A percentile compares a stretch with the other conserved stretches of the same genome.
Conservation (phyloP, 2,888 invertebrate species). For the Pasiphila rectangulata region DNA sequence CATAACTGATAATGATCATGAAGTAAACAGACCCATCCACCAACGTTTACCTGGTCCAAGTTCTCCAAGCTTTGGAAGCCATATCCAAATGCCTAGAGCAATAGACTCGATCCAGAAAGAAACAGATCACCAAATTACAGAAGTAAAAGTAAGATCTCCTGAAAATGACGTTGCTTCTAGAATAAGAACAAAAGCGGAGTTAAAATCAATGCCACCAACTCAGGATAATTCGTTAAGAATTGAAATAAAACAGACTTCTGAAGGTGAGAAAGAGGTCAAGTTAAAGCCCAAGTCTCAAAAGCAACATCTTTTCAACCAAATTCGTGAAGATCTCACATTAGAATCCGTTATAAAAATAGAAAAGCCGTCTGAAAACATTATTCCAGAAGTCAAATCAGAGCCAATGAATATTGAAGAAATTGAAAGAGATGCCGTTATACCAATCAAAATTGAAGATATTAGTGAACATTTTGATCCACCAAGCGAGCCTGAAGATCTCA, state of each 20-base stretch:
- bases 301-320: slow-evolving; percentile 74
- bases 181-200: slow-evolving; percentile 92
- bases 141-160: slow-evolving; percentile 62
- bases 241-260: slow-evolving; percentile 42
- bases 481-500: slow-evolving; percentile 53
- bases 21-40: slow-evolving; percentile 41
- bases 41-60: slow-evolving; percentile 41
- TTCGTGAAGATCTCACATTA: slow-evolving; percentile 66
- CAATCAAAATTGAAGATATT: slow-evolving; percentile 62
- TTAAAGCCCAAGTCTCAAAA: slow-evolving; percentile 68
- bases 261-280: slow-evolving; percentile 52
- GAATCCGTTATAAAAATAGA: slow-evolving; percentile 83
- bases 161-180: slow-evolving; percentile 84
- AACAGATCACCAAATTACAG: slow-evolving; percentile 59
- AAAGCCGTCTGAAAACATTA: slow-evolving; percentile 68
- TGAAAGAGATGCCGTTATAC: slow-evolving; percentile 79
- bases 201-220: slow-evolving; percentile 83
- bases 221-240: slow-evolving; percentile 52
- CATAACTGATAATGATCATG: slow-evolving; percentile 65
- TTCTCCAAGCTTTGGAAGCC: slow-evolving; percentile 53
- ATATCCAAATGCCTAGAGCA: slow-evolving; percentile 85
- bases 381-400: slow-evolving; percentile 84
- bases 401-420: slow-evolving; percentile 84
- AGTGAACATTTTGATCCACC: slow-evolving; percentile 45
- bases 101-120: slow-evolving; percentile 83